These are phyloP conservation scores for Maconellicoccus hirsutus DNA, from an alignment of 1,140 invertebrate genomes.

Conservation along the genomic window DNA sequence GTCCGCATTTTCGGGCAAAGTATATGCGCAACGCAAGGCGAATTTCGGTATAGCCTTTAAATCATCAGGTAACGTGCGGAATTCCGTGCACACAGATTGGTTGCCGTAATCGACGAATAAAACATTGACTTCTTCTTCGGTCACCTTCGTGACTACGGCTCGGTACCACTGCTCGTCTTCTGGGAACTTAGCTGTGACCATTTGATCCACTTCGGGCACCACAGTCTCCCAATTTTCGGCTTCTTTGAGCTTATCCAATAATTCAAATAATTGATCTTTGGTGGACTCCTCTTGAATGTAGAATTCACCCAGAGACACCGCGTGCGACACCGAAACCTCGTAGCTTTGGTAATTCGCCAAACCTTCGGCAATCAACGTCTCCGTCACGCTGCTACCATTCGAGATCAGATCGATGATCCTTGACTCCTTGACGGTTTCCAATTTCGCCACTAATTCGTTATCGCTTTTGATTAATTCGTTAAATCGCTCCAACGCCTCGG, in stretches of 20 bases:
- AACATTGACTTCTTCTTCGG: slow-evolving; percentile 38
- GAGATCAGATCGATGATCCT: background rate
- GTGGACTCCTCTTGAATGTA: slow-evolving; percentile 50
- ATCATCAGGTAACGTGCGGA: slow-evolving; percentile 34
- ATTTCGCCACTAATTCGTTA: background rate
- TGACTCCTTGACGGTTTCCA: background rate
- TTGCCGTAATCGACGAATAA: slow-evolving; percentile 50
- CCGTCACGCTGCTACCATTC: background rate
- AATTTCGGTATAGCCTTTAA: slow-evolving; percentile 34
- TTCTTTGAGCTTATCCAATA: background rate
- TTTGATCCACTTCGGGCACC: slow-evolving; percentile 32
- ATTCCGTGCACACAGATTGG: slow-evolving; percentile 33
- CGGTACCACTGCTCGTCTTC: slow-evolving; percentile 54
- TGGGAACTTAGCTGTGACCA: slow-evolving; percentile 50
- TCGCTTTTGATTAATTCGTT: background rate
- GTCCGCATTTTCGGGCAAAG: background rate
- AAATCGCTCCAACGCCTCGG: background rate
- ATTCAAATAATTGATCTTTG: slow-evolving; percentile 31
- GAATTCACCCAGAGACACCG: slow-evolving; percentile 47
- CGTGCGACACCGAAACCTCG: slow-evolving; percentile 39
- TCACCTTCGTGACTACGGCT: slow-evolving; percentile 44
- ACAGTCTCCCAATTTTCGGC: slow-evolving; percentile 11
- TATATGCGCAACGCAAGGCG: slow-evolving; percentile 35
- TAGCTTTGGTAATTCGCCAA: background rate
- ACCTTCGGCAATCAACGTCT: background rate